Percentiles rank a stretch among this genome's conserved stretches.
Evolutionary conservation across 1,140 invertebrate genomes (phyloP).

Genomic region (Bombus pascuorum): DNA sequence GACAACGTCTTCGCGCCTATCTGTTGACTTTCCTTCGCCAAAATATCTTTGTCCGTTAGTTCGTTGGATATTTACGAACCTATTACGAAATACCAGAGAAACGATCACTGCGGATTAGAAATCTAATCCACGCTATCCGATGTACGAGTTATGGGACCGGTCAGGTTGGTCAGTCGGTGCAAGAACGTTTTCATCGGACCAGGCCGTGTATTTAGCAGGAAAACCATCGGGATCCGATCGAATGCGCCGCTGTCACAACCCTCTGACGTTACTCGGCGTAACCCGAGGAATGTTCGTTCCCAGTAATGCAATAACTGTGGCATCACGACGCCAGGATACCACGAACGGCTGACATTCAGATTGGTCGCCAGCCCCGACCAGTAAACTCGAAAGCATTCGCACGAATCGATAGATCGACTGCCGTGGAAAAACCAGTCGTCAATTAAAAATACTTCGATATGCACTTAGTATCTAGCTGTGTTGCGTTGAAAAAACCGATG

Average conservation of each 20-base stretch:
- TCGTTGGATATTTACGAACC: too few relatives aligned
- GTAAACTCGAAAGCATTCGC: slow-evolving; percentile 33
- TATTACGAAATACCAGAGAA: too few relatives aligned
- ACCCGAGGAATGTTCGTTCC: slow-evolving; percentile 64
- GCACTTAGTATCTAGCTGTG: background rate
- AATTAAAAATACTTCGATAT: slow-evolving; percentile 26
- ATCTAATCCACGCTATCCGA: background rate
- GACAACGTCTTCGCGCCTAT: background rate
- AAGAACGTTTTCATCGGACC: slow-evolving; percentile 23
- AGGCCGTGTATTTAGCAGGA: slow-evolving; percentile 57
- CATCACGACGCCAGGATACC: slow-evolving; percentile 68
- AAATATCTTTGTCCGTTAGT: too few relatives aligned
- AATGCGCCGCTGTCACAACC: slow-evolving; percentile 41
- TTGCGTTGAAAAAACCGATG: background rate
- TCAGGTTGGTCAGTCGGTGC: too few relatives aligned
- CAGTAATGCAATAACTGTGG: slow-evolving; percentile 71
- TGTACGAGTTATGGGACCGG: background rate
- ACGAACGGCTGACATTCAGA: slow-evolving; percentile 67
- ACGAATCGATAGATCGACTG: slow-evolving; percentile 32
- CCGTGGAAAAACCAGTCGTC: slow-evolving; percentile 18
- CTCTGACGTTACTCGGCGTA: slow-evolving; percentile 45
- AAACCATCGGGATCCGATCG: slow-evolving; percentile 53
- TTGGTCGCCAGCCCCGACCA: slow-evolving; percentile 46
- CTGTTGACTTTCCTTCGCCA: background rate
- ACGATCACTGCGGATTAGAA: too few relatives aligned